Conservation (phyloP, 2,888 invertebrate genomes). For the Aleiodes alternator region DNA sequence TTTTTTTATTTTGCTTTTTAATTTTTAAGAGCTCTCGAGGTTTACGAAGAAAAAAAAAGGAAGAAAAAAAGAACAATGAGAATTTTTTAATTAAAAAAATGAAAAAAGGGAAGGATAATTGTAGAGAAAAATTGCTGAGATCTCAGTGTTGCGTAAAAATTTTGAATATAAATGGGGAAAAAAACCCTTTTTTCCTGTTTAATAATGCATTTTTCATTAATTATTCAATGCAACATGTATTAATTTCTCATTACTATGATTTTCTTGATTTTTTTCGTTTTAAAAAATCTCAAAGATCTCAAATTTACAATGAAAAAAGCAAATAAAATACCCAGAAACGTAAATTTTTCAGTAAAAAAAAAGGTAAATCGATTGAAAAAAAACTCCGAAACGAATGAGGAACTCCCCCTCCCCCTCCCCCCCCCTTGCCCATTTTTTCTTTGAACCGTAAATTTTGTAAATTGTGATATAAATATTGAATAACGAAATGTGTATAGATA, state of each 20-base stretch:
- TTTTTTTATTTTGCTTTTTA: too few relatives aligned
- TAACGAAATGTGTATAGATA: conserved; percentile 72
- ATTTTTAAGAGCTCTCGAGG: too few relatives aligned
- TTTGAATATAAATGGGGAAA: too few relatives aligned
- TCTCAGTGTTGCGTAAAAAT: too few relatives aligned
- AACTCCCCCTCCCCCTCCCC: conserved; percentile 8
- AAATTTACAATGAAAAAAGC: neutral
- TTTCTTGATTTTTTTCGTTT: neutral
- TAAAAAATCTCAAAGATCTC: neutral
- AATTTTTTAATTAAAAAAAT: too few relatives aligned
- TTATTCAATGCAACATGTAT: too few relatives aligned
- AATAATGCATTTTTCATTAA: too few relatives aligned
- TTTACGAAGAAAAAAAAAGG: too few relatives aligned
- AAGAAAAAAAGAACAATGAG: too few relatives aligned
- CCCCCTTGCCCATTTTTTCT: conserved; percentile 41
- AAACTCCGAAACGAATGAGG: conserved; percentile 22
- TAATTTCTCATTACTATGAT: neutral
- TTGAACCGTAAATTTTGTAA: conserved; percentile 71
- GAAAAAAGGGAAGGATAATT: too few relatives aligned
- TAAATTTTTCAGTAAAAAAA: conserved; percentile 9
- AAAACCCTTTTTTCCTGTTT: too few relatives aligned
- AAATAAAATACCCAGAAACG: neutral
- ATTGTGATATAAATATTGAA: conserved; percentile 74
- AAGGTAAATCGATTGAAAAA: neutral
- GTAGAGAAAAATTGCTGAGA: too few relatives aligned